Evolutionary conservation across 2,113 vertebrate genomes (phyloP), one percentile per base, ranked within the genome.

Genomic region (Oxygymnocypris stewartii): DNA sequence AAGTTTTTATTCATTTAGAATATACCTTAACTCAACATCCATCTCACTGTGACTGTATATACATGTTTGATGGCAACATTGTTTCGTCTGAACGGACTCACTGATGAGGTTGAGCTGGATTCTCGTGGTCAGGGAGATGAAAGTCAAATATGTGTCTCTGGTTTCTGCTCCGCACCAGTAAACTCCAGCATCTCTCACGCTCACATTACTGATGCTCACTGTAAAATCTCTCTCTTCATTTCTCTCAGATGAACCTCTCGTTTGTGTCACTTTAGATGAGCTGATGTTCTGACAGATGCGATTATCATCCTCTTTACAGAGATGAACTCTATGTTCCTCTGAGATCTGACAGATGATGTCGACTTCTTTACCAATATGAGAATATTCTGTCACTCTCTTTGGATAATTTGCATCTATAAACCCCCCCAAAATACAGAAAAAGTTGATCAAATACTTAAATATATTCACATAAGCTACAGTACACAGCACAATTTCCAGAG

Each of bases 141-240:
- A 61, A n/a, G 3, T 51, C 2, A 11, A 5, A 8, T 0, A 1
- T 40, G 9, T 28, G 5, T 85, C 14, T 18, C 11, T 76, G 71
- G 20, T 75, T 63, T 78, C 9, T 28, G 74, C 18, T 25, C 47
- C 88, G 88, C 90, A 92, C 78, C 44, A 77, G 84, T 91, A 91
- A 51, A 8, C 85, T 87, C 67, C 75, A 25, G 65, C 35, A 80
- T 91, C 90, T 79, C 44, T 8, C 2, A 28, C 49, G 0, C 42
- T 85, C 85, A 90, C 73, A 16, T 44, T 14, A 1, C 54, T 28
- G 40, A 92, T 73, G 10, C 1, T 85, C 67, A 91, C 88, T n/a
- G 57, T 90, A 88, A 88, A 89, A 77, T 73, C 7, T 54, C 51
- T n/a, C n/a, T 49, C 28, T 82, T 71, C 12, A 67, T 63, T 71